A percentile compares a stretch with the other conserved stretches of the same genome.
phyloP scores from a whole-genome alignment of 2,888 invertebrate species.

The Pristionchus fissidentatus region DNA sequence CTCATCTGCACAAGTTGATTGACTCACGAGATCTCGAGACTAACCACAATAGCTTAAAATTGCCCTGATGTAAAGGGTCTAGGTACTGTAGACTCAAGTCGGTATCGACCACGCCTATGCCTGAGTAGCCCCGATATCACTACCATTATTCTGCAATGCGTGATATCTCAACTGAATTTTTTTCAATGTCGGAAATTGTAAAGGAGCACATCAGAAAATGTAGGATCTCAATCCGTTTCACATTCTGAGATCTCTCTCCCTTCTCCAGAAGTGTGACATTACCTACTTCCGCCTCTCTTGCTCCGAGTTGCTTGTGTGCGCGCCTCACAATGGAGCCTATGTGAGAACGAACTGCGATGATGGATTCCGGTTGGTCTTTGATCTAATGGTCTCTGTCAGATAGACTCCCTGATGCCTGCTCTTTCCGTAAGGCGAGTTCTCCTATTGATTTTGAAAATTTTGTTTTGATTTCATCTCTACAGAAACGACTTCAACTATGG shows the following conservation, averaged over 20 bases:
- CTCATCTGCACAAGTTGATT: too few species aligned
- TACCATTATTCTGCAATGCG: too few species aligned
- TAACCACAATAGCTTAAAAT: too few species aligned
- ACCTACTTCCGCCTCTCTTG: conserved; percentile 40
- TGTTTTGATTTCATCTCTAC: not conserved
- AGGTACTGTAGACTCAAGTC: too few species aligned
- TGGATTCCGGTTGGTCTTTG: conserved; percentile 34
- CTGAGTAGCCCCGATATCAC: too few species aligned
- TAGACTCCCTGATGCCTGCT: not conserved
- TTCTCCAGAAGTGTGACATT: not conserved
- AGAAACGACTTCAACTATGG: conserved; percentile 32
- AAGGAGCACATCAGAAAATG: not conserved
- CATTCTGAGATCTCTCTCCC: not conserved
- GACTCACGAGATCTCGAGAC: too few species aligned
- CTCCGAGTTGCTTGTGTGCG: conserved; percentile 34
- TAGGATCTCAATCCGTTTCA: not conserved
- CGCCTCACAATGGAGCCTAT: conserved; percentile 1
- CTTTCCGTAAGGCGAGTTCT: not conserved
- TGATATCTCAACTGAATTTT: too few species aligned
- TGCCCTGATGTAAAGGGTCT: too few species aligned
- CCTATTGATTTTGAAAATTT: not conserved
- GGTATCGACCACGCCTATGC: too few species aligned
- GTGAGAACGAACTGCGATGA: conserved; percentile 23
- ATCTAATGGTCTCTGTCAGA: not conserved
- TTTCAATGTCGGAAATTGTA: too few species aligned